A percentile compares a stretch with the other conserved stretches of the same genome.
Evolutionary conservation across 2,797 vertebrate species (phyloP).

Genomic region (Nannoperca australis): DNA sequence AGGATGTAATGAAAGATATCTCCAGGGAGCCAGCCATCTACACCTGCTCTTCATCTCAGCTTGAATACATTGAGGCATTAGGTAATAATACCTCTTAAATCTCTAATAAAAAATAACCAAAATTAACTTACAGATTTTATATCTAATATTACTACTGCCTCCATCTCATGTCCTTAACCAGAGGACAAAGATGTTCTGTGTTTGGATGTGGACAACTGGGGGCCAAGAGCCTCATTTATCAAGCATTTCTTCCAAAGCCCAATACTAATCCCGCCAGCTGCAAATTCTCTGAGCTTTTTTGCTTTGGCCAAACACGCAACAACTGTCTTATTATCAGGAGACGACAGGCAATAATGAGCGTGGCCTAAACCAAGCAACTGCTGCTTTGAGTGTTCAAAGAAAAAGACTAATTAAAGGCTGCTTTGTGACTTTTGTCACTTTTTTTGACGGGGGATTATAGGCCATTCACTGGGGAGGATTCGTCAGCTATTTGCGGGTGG

Average conservation of each 20-base stretch:
- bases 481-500: slow-evolving; percentile 73
- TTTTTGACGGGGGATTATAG: slow-evolving; percentile 81
- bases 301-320: slow-evolving; percentile 65
- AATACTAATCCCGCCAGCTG: slow-evolving; percentile 67
- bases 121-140: neutral
- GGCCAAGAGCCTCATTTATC: slow-evolving; percentile 38
- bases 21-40: slow-evolving; percentile 23
- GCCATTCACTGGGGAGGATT: slow-evolving; percentile 71
- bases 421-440: slow-evolving; percentile 83
- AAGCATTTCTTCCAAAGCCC: slow-evolving; percentile 56
- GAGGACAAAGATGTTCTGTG: neutral
- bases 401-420: slow-evolving; percentile 81
- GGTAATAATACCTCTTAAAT: neutral
- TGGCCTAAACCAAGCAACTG: slow-evolving; percentile 65
- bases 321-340: slow-evolving; percentile 78
- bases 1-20: slow-evolving; percentile 31
- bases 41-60: slow-evolving; percentile 24
- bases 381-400: slow-evolving; percentile 71
- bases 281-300: slow-evolving; percentile 69
- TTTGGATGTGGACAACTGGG: slow-evolving; percentile 41
- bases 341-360: slow-evolving; percentile 76
- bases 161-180: slow-evolving; percentile 5
- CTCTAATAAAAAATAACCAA: neutral
- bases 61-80: slow-evolving; percentile 25
- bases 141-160: neutral